Base-by-base conservation (phyloP, 1,140 invertebrate species). In the Heliothis subflexa region DNA sequence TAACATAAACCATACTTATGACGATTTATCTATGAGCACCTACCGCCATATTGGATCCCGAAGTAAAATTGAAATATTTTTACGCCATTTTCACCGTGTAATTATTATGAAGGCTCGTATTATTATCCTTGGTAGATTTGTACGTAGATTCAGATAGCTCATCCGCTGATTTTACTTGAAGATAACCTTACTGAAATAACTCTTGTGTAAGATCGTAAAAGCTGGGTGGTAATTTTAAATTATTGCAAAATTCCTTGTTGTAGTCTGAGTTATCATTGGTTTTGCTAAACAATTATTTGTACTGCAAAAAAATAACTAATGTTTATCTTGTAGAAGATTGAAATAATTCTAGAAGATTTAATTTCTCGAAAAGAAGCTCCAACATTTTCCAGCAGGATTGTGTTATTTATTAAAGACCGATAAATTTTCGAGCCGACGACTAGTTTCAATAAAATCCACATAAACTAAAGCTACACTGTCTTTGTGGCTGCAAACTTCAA, bases 51-150 rank as follows among this genome's bases (percentile, higher is more conserved):
- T 70, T 70, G 66, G 13, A 49, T 70, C 21, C 21, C 9, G 18
- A 10, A 52, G 47, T 70, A 70, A 72, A 45, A 72, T 72, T 72
- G 70, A 72, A 62, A 55, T 55, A 55, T 72, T 72, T 57, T 55
- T 72, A 45, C 50, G 70, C 52, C 47, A 45, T 72, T 55, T 18
- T 18, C 16, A 72, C 28, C 70, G 50, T 70, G 33, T 72, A 72
- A 72, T 72, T 55, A 72, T 55, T 25, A 55, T 72, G 55, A 57
- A 72, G 52, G 55, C 25, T 52, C 50, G 57, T 45, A 68, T 68
- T 68, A 68, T 45, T 68, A 72, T 54, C 70, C 70, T 40, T 45
- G 50, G 28, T 18, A 18, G 25, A 72, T 72, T 72, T 55, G 21
- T 55, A 9, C 40, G 10, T n/a, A 71, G 68, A 71, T 71, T 55